phyloP scores from a whole-genome alignment of 2,888 invertebrate genomes.

The Cryptus viduatorius region DNA sequence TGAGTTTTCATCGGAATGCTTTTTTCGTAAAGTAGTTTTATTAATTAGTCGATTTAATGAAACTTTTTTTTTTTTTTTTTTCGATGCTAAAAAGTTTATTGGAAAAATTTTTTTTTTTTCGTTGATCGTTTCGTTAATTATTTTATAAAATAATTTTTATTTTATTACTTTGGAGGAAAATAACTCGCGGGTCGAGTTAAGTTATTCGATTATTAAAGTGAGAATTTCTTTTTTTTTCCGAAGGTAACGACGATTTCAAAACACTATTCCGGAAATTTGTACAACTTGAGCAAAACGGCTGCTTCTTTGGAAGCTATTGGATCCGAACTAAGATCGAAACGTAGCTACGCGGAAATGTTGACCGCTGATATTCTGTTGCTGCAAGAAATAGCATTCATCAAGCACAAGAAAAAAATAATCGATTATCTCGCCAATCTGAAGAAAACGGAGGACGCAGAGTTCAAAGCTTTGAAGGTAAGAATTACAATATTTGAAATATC shows the following conservation, averaged over 20 bases:
- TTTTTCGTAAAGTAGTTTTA: too few species aligned
- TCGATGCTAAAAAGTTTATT: too few species aligned
- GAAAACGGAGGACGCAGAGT: slow-evolving; percentile 77
- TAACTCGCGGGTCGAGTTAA: too few species aligned
- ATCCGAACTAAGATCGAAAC: slow-evolving; percentile 72
- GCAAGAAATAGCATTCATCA: slow-evolving; percentile 81
- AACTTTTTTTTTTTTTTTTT: too few species aligned
- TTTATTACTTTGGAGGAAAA: too few species aligned
- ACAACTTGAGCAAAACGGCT: slow-evolving; percentile 76
- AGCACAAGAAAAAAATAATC: slow-evolving; percentile 79
- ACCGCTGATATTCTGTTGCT: slow-evolving; percentile 77
- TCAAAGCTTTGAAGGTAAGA: slow-evolving; percentile 79
- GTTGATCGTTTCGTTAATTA: too few species aligned
- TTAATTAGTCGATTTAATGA: too few species aligned
- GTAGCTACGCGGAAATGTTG: slow-evolving; percentile 61
- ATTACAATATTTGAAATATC: background rate
- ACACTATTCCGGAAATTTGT: slow-evolving; percentile 61
- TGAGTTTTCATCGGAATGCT: too few species aligned
- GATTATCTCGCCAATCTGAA: slow-evolving; percentile 77
- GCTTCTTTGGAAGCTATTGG: slow-evolving; percentile 65
- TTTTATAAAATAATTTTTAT: too few species aligned
- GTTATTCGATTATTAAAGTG: too few species aligned
- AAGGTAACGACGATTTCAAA: slow-evolving; percentile 71
- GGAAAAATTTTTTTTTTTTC: too few species aligned
- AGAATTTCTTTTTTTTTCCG: background rate